A percentile compares a stretch with the other conserved stretches of the same genome.
Conservation (phyloP, 2,113 vertebrate species). For the Gobio gobio region DNA sequence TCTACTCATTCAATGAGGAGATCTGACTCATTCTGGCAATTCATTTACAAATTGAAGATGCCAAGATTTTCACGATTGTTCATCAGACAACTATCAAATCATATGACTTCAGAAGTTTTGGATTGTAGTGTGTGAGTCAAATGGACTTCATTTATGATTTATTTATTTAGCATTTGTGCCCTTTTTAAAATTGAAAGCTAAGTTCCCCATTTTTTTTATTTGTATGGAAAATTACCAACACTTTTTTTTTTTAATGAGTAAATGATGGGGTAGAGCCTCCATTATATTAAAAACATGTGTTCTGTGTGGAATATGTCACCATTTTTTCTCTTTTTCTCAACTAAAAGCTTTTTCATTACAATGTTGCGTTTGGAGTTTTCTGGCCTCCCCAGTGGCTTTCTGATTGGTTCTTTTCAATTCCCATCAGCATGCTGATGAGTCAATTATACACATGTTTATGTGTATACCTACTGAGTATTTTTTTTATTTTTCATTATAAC, state of each 20-base stretch:
- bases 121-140: neutral
- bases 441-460: neutral
- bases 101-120: too few relatives aligned
- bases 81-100: neutral
- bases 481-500: neutral
- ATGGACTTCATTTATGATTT: neutral
- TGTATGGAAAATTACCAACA: neutral
- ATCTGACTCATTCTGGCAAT: neutral
- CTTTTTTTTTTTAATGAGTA: neutral
- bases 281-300: neutral
- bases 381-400: neutral
- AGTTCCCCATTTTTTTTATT: neutral
- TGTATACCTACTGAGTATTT: neutral
- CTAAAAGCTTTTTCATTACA: conserved; percentile 12
- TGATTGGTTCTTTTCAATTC: neutral
- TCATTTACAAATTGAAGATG: neutral
- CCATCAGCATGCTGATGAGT: neutral
- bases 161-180: too few relatives aligned
- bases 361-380: neutral
- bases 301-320: neutral
- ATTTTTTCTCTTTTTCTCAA: neutral
- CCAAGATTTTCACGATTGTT: neutral
- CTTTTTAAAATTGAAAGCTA: too few relatives aligned
- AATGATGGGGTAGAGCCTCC: neutral
- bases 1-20: neutral